phyloP scores from a whole-genome alignment of 1,140 invertebrate genomes.

The Aplysia californica region DNA sequence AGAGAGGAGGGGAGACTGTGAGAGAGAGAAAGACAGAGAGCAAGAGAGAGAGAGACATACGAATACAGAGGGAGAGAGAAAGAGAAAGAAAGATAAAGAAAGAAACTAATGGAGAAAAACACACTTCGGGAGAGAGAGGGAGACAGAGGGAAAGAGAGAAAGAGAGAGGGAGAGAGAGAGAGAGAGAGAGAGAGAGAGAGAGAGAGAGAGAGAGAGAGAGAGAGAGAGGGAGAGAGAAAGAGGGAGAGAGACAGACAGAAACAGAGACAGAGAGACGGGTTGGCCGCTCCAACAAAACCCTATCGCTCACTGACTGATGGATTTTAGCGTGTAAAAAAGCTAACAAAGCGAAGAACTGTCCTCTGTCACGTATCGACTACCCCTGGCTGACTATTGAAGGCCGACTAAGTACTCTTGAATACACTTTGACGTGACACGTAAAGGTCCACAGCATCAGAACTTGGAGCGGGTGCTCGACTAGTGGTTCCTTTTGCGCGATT shows the following conservation, averaged over 20 bases:
- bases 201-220: slow-evolving; percentile 9
- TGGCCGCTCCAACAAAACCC: background rate
- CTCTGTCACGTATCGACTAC: background rate
- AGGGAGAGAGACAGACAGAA: background rate
- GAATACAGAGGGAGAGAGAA: slow-evolving; percentile 1
- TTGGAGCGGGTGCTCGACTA: too few species aligned
- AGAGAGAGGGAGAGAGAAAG: background rate
- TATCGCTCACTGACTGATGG: background rate
- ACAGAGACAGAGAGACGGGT: background rate
- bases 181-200: slow-evolving; percentile 14
- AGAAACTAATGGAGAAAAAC: background rate
- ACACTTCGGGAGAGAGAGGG: background rate
- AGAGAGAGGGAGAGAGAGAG: slow-evolving; percentile 7
- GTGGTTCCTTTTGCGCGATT: too few species aligned
- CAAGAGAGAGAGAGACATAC: slow-evolving; percentile 5
- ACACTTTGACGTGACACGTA: too few species aligned
- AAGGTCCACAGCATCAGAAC: too few species aligned
- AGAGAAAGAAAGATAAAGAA: slow-evolving; percentile 10
- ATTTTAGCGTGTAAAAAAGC: background rate
- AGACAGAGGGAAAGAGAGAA: background rate
- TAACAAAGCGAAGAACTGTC: background rate
- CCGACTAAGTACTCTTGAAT: too few species aligned
- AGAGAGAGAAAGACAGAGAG: slow-evolving; percentile 8
- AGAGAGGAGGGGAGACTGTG: background rate
- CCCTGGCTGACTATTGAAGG: background rate